A percentile compares a stretch with the other conserved stretches of the same genome.
These are phyloP conservation scores for Nymphalis polychloros DNA, from an alignment of 2,888 invertebrate genomes.

Conservation along the genomic window DNA sequence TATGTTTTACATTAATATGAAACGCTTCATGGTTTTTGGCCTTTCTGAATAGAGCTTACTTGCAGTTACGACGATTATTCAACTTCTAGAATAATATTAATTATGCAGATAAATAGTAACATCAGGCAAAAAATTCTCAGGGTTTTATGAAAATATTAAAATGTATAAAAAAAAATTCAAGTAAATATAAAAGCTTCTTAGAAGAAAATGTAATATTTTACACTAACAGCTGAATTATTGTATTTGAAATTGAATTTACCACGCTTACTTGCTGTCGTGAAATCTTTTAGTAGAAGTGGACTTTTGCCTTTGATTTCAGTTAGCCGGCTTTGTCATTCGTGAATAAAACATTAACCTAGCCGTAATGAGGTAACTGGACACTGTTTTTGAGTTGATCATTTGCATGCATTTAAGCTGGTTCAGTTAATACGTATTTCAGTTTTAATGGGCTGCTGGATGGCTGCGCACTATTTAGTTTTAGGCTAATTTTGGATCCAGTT, in stretches of 20 bases:
- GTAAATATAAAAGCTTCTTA: too few relatives aligned
- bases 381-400: conserved; percentile 23
- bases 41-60: too few relatives aligned
- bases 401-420: conserved; percentile 13
- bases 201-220: not conserved
- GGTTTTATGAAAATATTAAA: too few relatives aligned
- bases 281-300: conserved; percentile 10
- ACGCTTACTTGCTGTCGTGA: not conserved
- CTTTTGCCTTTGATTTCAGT: conserved; percentile 21
- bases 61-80: too few relatives aligned
- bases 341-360: conserved; percentile 22
- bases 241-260: not conserved
- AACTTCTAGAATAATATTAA: too few relatives aligned
- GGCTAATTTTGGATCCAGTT: not conserved
- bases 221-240: not conserved
- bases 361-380: conserved; percentile 24
- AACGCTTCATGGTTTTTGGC: too few relatives aligned
- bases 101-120: too few relatives aligned
- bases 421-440: conserved; percentile 19
- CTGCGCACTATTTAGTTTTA: not conserved
- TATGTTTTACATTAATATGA: too few relatives aligned
- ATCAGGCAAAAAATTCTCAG: too few relatives aligned
- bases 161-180: too few relatives aligned
- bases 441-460: conserved; percentile 2
- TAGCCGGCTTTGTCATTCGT: conserved; percentile 15